Base-by-base conservation (phyloP, 2,113 vertebrate species). In the Tragelaphus scriptus region DNA sequence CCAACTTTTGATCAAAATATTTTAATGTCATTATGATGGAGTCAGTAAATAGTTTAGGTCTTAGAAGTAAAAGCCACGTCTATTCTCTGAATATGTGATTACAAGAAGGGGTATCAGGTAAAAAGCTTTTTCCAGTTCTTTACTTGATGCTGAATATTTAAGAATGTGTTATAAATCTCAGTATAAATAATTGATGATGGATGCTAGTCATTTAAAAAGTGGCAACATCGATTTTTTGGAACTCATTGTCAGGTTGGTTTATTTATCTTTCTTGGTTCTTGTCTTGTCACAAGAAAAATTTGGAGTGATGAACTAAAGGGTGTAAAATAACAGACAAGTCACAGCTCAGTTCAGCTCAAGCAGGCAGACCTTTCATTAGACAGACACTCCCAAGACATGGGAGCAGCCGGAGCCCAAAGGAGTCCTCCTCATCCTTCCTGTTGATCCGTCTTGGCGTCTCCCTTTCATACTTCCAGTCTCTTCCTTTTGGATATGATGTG, bases 1-100 rank as follows among this genome's bases (percentile, higher is more conserved):
- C 25, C 82, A 80, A 25, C 21, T 96, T 97, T 93, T 71, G 49
- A 47, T 90, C 49, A n/a, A 77, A 87, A 30, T 91, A 93, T 32
- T 81, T 49, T 97, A 2, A 0, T 58, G 51, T 82, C 63, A 95
- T 36, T 77, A 79, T 40, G 32, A 93, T 56, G 8, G 88, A 30
- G 36, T 96, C 77, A 85, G 3, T 77, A 93, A 59, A 25, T 40
- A 55, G 4, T 65, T 55, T 49, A 47, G 55, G 17, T 68, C 59
- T 79, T 85, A 80, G 47, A 77, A 59, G 44, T 75, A 32, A 59
- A 77, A 86, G 6, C 32, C 65, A 19, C 15, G 12, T 55, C 14
- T n/a, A 7, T 30, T 16, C 51, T 82, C 87, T 47, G 28, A 16
- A 59, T 36, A 79, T 77, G 25, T 85, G 13, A 85, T 90, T 95